Evolutionary conservation across 2,113 vertebrate genomes (phyloP).

Genomic region (Gorsachius goisagi): DNA sequence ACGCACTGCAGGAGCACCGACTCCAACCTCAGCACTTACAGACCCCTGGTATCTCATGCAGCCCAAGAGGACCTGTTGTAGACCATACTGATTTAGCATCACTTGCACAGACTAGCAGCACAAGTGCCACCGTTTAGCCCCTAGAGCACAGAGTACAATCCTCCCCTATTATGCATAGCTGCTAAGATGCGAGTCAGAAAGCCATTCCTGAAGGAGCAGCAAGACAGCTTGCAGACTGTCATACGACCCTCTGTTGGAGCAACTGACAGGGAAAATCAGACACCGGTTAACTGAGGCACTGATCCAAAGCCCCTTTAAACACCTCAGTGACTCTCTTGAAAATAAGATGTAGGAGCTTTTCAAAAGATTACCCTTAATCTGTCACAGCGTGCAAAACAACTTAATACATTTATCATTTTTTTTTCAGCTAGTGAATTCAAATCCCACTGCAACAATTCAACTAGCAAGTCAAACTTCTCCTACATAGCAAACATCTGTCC

Average conservation of each 20-base stretch:
- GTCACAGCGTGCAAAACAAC: slow-evolving; percentile 53
- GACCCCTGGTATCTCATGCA: not conserved
- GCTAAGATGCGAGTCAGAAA: not conserved
- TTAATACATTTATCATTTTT: slow-evolving; percentile 57
- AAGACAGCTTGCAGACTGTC: slow-evolving; percentile 2
- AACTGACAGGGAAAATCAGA: slow-evolving; percentile 47
- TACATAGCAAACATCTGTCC: not conserved
- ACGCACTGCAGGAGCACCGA: not conserved
- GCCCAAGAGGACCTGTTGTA: not conserved
- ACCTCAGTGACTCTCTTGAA: slow-evolving; percentile 39
- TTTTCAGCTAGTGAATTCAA: slow-evolving; percentile 38
- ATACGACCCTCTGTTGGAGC: not conserved
- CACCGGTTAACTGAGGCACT: slow-evolving; percentile 25
- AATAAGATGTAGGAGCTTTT: slow-evolving; percentile 51
- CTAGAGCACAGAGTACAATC: not conserved
- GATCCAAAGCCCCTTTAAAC: slow-evolving; percentile 64
- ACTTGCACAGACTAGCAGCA: not conserved
- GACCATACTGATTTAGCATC: not conserved
- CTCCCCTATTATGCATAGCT: not conserved
- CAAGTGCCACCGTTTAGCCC: not conserved
- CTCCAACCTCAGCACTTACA: not conserved
- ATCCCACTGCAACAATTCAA: not conserved
- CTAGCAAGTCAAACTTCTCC: not conserved
- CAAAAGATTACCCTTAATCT: slow-evolving; percentile 62
- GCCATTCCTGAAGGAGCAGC: not conserved